Conservation (phyloP, 2,113 vertebrate species). For the Pygoscelis antarcticus region DNA sequence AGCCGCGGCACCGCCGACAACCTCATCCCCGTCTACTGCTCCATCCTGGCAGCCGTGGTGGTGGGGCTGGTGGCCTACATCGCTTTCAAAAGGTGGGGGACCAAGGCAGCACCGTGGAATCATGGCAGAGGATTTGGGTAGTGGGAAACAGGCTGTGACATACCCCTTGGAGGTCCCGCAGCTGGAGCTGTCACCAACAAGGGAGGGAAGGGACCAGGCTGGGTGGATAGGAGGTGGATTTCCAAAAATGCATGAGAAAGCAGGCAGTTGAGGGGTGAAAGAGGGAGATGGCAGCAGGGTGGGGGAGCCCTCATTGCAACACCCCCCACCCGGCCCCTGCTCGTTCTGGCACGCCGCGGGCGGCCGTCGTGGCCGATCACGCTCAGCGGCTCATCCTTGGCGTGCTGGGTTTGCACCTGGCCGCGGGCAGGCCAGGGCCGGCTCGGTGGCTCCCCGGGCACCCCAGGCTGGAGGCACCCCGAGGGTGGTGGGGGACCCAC, state of each 20-base stretch:
- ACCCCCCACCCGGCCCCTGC: background rate
- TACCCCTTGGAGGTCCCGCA: fast-evolving
- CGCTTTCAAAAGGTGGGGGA: slow-evolving; percentile 90
- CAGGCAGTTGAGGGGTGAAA: background rate
- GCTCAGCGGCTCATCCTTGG: background rate
- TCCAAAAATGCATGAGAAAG: background rate
- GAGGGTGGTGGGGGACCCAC: background rate
- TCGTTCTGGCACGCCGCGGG: background rate
- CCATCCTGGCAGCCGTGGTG: slow-evolving; percentile 93
- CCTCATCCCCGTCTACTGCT: slow-evolving; percentile 98
- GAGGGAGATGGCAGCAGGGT: background rate
- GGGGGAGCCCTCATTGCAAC: background rate
- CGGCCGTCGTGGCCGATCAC: background rate
- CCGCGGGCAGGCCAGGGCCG: background rate
- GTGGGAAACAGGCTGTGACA: background rate
- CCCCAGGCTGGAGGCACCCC: background rate
- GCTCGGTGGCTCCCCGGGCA: background rate
- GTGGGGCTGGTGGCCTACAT: slow-evolving; percentile 93
- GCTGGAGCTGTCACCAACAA: background rate
- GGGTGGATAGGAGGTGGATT: background rate
- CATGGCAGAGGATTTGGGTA: background rate
- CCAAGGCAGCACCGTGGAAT: background rate
- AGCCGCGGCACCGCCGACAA: slow-evolving; percentile 84
- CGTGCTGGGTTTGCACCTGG: background rate
- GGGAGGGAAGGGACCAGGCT: background rate